phyloP scores from a whole-genome alignment of 2,113 vertebrate genomes.

The rat (Rattus norvegicus) region GRCr8 NC_086028.1:64870501-64871000 shows the following conservation, averaged over 20 bases:
- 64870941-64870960: background rate
- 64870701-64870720: background rate
- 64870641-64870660: too few species aligned
- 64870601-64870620: too few species aligned
- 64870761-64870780: background rate
- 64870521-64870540: background rate
- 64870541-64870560: too few species aligned
- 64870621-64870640: too few species aligned
- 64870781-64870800: background rate
- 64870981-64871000: background rate
- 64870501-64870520: background rate
- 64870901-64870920: too few species aligned
- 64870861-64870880: background rate
- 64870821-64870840: background rate
- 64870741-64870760: background rate
- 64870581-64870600: too few species aligned
- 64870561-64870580: too few species aligned
- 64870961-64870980: background rate
- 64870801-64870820: background rate
- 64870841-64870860: background rate
- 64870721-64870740: background rate
- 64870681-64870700: background rate
- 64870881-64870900: background rate
- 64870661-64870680: too few species aligned
- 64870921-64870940: background rate